Evolutionary conservation across 2,888 invertebrate species (phyloP).

Genomic region (Cryptocephalus primarius): DNA sequence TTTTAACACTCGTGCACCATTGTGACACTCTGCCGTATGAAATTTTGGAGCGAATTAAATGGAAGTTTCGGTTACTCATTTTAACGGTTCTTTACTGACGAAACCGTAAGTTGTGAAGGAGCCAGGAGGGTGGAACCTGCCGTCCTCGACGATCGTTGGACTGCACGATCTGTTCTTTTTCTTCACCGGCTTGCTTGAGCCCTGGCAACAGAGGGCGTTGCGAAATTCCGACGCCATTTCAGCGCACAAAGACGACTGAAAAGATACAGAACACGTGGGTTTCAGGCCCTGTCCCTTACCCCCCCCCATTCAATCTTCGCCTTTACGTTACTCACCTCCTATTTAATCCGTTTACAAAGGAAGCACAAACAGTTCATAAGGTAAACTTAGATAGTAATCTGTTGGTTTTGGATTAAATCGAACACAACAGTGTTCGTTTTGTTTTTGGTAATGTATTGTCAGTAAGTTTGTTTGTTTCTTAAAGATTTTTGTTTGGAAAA

Average conservation of each 20-base stretch:
- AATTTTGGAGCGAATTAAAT: too few relatives aligned
- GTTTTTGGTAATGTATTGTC: too few relatives aligned
- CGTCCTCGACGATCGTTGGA: slow-evolving; percentile 27
- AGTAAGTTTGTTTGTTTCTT: too few relatives aligned
- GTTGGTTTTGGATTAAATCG: neutral
- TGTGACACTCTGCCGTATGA: too few relatives aligned
- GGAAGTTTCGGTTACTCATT: slow-evolving; percentile 16
- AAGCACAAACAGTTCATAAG: slow-evolving; percentile 41
- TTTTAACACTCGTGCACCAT: too few relatives aligned
- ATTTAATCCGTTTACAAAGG: slow-evolving; percentile 33
- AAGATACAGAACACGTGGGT: slow-evolving; percentile 1
- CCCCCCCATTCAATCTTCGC: too few relatives aligned
- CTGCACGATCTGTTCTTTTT: slow-evolving; percentile 26
- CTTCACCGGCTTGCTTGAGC: slow-evolving; percentile 43
- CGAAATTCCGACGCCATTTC: slow-evolving; percentile 65
- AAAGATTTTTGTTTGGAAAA: too few relatives aligned
- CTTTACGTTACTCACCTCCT: slow-evolving; percentile 38
- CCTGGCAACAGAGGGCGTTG: slow-evolving; percentile 56
- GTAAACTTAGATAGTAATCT: slow-evolving; percentile 42
- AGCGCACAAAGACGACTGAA: slow-evolving; percentile 58
- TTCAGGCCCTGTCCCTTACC: too few relatives aligned
- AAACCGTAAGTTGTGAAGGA: slow-evolving; percentile 57
- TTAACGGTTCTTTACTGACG: slow-evolving; percentile 39
- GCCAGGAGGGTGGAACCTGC: slow-evolving; percentile 38
- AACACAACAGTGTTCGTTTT: too few relatives aligned